Conservation (phyloP, 1,140 invertebrate genomes). For the Drosophila subobscura region DNA sequence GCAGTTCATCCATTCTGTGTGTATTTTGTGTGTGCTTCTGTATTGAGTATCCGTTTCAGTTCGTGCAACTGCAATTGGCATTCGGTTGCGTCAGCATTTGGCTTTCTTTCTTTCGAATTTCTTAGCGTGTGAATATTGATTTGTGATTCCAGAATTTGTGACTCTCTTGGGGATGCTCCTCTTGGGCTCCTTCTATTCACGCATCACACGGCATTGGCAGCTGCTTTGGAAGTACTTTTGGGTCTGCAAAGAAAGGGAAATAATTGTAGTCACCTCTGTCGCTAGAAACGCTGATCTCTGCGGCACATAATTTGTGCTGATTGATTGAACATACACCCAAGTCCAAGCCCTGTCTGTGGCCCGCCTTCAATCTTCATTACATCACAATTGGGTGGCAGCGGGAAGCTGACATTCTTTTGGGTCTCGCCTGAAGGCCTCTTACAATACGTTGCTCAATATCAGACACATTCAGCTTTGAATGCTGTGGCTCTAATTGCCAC, state of each 20-base stretch:
- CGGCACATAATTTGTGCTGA: too few species aligned
- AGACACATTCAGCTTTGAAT: too few species aligned
- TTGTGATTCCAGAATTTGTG: slow-evolving; percentile 7
- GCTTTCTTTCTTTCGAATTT: slow-evolving; percentile 6
- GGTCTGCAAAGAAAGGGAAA: slow-evolving; percentile 22
- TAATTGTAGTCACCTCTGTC: too few species aligned
- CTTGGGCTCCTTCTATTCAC: slow-evolving; percentile 8
- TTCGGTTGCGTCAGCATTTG: slow-evolving; percentile 46
- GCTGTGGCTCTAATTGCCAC: too few species aligned
- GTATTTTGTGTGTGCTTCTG: slow-evolving; percentile 7
- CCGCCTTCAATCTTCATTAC: too few species aligned
- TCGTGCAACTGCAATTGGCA: slow-evolving; percentile 34
- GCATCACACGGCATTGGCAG: slow-evolving; percentile 19
- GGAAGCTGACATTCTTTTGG: too few species aligned
- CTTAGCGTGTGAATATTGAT: slow-evolving; percentile 1
- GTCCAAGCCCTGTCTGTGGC: too few species aligned
- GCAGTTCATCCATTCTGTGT: slow-evolving; percentile 54
- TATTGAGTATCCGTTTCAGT: slow-evolving; percentile 17
- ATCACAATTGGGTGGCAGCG: too few species aligned
- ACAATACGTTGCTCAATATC: too few species aligned
- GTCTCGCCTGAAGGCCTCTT: too few species aligned
- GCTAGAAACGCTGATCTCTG: too few species aligned
- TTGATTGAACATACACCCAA: too few species aligned
- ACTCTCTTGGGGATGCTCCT: background rate
- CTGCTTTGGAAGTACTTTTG: slow-evolving; percentile 32